Conservation (phyloP, 2,113 vertebrate genomes). For the Elgaria multicarinata region DNA sequence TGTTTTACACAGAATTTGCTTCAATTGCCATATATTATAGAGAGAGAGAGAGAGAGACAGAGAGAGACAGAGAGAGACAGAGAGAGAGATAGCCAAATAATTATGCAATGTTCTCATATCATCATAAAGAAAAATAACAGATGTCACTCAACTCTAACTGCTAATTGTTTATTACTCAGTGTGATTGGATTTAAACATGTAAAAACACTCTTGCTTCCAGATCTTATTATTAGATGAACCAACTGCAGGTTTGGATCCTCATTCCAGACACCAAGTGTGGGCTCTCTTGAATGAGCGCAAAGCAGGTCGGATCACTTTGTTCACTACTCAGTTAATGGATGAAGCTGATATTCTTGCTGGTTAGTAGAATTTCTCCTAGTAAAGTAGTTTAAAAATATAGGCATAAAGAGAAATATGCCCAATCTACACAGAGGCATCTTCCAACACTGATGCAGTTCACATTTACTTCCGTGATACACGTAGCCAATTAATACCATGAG, state of each 20-base stretch:
- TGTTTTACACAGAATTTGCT: not conserved
- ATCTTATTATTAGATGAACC: slow-evolving; percentile 91
- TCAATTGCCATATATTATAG: too few relatives aligned
- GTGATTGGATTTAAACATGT: not conserved
- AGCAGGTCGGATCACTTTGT: slow-evolving; percentile 79
- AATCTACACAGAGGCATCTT: not conserved
- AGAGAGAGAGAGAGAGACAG: too few relatives aligned
- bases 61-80: too few relatives aligned
- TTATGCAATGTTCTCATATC: not conserved
- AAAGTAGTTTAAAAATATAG: rapidly evolving
- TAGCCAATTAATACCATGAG: too few relatives aligned
- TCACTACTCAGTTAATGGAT: slow-evolving; percentile 91
- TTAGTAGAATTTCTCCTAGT: slow-evolving; percentile 25
- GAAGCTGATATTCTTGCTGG: slow-evolving; percentile 92
- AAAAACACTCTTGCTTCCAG: slow-evolving; percentile 56
- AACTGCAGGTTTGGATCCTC: slow-evolving; percentile 89
- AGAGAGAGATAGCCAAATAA: not conserved
- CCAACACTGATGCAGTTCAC: too few relatives aligned
- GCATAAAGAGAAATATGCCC: rapidly evolving
- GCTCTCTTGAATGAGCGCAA: slow-evolving; percentile 82
- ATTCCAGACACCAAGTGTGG: slow-evolving; percentile 89
- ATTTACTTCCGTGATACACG: too few relatives aligned
- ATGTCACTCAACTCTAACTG: not conserved
- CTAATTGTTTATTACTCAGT: not conserved
- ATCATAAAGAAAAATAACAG: not conserved